Evolutionary conservation across 1,140 invertebrate genomes (phyloP).

Genomic region (Drosophila nigromelanica): DNA sequence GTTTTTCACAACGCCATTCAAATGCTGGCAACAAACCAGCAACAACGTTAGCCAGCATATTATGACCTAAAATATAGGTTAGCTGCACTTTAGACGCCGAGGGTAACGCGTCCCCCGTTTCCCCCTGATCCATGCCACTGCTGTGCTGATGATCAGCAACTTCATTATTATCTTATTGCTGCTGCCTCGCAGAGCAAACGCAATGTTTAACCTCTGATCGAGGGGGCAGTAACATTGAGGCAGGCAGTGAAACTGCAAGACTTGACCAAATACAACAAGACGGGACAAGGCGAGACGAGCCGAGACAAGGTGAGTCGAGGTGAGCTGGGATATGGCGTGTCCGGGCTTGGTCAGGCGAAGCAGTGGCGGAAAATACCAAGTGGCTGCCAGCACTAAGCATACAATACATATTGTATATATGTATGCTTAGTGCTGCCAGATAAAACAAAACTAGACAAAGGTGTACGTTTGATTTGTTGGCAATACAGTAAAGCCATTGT

Average conservation of each 20-base stretch:
- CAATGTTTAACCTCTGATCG: slow-evolving; percentile 72
- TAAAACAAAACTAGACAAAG: slow-evolving; percentile 26
- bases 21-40: slow-evolving; percentile 48
- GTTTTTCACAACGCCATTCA: slow-evolving; percentile 81
- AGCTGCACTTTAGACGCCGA: slow-evolving; percentile 44
- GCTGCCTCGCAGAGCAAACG: slow-evolving; percentile 40
- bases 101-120: background rate
- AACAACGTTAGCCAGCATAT: slow-evolving; percentile 45
- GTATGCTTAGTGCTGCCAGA: background rate
- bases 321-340: slow-evolving; percentile 3
- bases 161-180: slow-evolving; percentile 30
- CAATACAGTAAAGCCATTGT: slow-evolving; percentile 35
- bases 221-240: slow-evolving; percentile 35
- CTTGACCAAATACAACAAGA: slow-evolving; percentile 43
- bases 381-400: background rate
- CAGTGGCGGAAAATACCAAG: slow-evolving; percentile 15
- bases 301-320: slow-evolving; percentile 7
- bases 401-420: too few relatives aligned
- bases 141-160: slow-evolving; percentile 62
- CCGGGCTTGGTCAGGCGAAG: background rate
- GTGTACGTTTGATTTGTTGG: slow-evolving; percentile 3
- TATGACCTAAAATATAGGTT: slow-evolving; percentile 75
- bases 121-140: slow-evolving; percentile 40
- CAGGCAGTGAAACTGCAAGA: slow-evolving; percentile 32
- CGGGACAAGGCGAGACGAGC: background rate